Conservation (phyloP, 2,888 invertebrate genomes). For the Brassicogethes aeneus region DNA sequence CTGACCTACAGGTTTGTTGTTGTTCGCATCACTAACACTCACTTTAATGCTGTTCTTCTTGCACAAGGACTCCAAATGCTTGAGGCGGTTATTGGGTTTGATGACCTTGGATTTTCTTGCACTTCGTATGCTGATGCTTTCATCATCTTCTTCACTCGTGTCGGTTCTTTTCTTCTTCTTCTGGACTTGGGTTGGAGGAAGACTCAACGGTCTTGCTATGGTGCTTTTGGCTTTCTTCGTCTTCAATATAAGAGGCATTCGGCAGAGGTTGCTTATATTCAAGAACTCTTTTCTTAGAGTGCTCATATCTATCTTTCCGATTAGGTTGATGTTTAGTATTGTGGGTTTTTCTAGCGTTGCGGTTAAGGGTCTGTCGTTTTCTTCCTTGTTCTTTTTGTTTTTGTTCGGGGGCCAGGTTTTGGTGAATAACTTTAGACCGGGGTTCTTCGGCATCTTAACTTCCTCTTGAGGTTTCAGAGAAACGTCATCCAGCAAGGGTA, state of each 20-base stretch:
- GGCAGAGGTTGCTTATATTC: conserved; percentile 38
- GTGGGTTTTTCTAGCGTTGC: conserved; percentile 49
- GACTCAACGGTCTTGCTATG: conserved; percentile 25
- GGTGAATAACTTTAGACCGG: conserved; percentile 33
- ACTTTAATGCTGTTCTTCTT: background rate
- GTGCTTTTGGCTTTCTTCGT: conserved; percentile 18
- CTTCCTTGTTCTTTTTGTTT: conserved; percentile 19
- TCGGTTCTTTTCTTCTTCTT: conserved; percentile 17
- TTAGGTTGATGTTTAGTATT: conserved; percentile 44
- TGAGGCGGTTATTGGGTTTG: conserved; percentile 6
- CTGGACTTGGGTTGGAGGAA: conserved; percentile 17
- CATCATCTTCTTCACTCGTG: conserved; percentile 29
- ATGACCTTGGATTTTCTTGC: conserved; percentile 14
- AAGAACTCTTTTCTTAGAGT: conserved; percentile 46
- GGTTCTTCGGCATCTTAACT: conserved; percentile 26
- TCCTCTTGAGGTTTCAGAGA: conserved; percentile 5
- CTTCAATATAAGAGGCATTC: conserved; percentile 27
- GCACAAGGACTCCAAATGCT: background rate
- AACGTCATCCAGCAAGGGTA: background rate
- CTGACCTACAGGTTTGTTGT: conserved; percentile 16
- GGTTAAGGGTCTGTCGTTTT: conserved; percentile 43
- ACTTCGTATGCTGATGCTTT: conserved; percentile 22
- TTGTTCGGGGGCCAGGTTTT: conserved; percentile 32
- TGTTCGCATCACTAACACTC: conserved; percentile 22
- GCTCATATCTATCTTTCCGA: conserved; percentile 50